Conservation (phyloP, 2,888 invertebrate genomes). For the Agriopis leucophaearia region DNA sequence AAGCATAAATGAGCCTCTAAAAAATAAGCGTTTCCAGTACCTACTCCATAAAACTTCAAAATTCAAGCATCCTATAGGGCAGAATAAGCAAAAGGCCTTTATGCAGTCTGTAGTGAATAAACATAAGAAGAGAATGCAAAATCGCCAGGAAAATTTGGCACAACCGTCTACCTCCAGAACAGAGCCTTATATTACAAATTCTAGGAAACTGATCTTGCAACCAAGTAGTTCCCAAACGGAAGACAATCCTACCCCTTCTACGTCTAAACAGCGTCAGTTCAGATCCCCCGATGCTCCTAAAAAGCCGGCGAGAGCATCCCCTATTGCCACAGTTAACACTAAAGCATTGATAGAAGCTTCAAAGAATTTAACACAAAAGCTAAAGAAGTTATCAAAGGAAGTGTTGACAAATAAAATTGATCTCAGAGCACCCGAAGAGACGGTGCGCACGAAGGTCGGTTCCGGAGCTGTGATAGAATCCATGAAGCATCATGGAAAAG, state of each 20-base stretch:
- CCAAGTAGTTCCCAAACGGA: slow-evolving; percentile 69
- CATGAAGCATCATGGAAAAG: slow-evolving; percentile 97
- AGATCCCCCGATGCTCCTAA: slow-evolving; percentile 75
- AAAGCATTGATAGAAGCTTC: slow-evolving; percentile 95
- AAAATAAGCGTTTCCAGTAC: slow-evolving; percentile 83
- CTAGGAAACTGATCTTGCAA: slow-evolving; percentile 71
- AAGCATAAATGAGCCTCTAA: slow-evolving; percentile 79
- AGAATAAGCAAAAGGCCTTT: slow-evolving; percentile 82
- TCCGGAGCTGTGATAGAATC: slow-evolving; percentile 95
- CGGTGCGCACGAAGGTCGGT: slow-evolving; percentile 78
- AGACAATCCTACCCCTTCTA: slow-evolving; percentile 71
- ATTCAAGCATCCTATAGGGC: slow-evolving; percentile 81
- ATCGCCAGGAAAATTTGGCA: slow-evolving; percentile 66
- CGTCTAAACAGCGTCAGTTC: slow-evolving; percentile 73
- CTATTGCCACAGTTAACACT: slow-evolving; percentile 86
- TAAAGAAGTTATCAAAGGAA: slow-evolving; percentile 95
- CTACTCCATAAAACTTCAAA: slow-evolving; percentile 83
- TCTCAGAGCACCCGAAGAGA: slow-evolving; percentile 79
- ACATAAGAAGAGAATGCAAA: slow-evolving; percentile 81
- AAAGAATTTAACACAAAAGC: slow-evolving; percentile 95
- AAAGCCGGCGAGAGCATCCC: slow-evolving; percentile 70
- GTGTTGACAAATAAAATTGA: slow-evolving; percentile 91
- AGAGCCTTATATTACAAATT: slow-evolving; percentile 73
- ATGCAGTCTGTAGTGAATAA: slow-evolving; percentile 84
- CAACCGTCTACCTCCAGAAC: slow-evolving; percentile 80